Percentiles rank a stretch among this genome's conserved stretches.
These are phyloP conservation scores for Dendrolimus punctatus DNA, from an alignment of 1,140 invertebrate species.

Conservation along the genomic window DNA sequence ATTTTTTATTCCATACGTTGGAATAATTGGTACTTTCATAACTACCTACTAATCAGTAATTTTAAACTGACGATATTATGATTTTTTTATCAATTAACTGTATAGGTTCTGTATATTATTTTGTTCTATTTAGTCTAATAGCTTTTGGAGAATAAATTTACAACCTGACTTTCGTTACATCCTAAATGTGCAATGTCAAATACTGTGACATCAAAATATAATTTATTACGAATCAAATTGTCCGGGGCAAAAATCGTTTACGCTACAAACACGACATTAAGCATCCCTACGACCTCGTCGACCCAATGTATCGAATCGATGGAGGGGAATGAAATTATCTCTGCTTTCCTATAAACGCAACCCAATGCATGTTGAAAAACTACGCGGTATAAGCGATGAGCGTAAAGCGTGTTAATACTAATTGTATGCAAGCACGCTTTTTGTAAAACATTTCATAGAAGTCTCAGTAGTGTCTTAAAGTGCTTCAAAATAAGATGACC, in stretches of 20 bases:
- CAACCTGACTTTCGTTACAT: no score
- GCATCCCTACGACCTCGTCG: conserved; percentile 31
- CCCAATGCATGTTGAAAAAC: conserved; percentile 30
- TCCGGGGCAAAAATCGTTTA: conserved; percentile 47
- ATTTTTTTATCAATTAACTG: no score
- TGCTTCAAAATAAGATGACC: no score
- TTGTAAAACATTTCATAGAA: no score
- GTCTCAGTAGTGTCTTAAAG: no score
- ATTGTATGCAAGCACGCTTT: neutral
- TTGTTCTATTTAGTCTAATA: no score
- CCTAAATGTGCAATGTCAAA: conserved; percentile 18
- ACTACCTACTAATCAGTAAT: no score
- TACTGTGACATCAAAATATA: conserved; percentile 35
- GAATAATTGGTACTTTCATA: no score
- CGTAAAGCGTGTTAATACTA: conserved; percentile 5
- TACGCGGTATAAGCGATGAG: conserved; percentile 14
- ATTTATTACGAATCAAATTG: conserved; percentile 59
- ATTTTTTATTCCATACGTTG: no score
- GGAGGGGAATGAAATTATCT: conserved; percentile 59
- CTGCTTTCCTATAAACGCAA: conserved; percentile 28
- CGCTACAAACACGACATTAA: conserved; percentile 46
- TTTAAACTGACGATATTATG: no score
- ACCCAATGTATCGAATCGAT: conserved; percentile 25
- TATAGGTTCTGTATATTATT: no score
- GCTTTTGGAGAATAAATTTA: no score